Conservation (phyloP, 2,113 vertebrate genomes). For the Engraulis encrasicolus region DNA sequence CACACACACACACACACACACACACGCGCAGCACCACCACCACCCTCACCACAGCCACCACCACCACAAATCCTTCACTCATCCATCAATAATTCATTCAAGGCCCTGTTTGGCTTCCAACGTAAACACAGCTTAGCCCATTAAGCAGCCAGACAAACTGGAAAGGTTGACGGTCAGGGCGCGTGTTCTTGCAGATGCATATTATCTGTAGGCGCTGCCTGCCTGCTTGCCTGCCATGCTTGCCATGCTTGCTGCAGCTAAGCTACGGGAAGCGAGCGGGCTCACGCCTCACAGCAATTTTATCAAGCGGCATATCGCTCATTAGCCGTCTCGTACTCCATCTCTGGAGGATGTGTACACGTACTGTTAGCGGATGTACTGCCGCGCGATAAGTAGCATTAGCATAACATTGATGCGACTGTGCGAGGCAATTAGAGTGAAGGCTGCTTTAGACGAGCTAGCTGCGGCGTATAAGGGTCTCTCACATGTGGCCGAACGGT, state of each 20-base stretch:
- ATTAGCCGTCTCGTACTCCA: constrained; percentile 52
- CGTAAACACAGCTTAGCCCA: constrained; percentile 69
- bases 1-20: not conserved
- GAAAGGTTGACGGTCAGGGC: constrained; percentile 15
- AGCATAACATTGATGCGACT: constrained; percentile 56
- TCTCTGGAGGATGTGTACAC: not conserved
- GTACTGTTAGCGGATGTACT: too few relatives aligned
- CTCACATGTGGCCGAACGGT: not conserved
- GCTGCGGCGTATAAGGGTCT: not conserved
- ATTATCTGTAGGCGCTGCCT: constrained; percentile 27
- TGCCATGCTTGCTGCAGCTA: too few relatives aligned
- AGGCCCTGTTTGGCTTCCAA: constrained; percentile 59
- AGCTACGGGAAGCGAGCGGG: constrained; percentile 1
- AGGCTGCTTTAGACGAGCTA: constrained; percentile 54
- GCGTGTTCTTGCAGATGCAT: constrained; percentile 39
- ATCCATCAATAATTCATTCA: constrained; percentile 73
- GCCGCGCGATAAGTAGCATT: constrained; percentile 54
- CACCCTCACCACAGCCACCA: too few relatives aligned
- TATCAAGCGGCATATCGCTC: constrained; percentile 60
- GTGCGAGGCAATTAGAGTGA: constrained; percentile 65
- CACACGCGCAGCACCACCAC: too few relatives aligned
- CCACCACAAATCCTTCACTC: constrained; percentile 54
- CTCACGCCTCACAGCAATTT: constrained; percentile 24
- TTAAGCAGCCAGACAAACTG: constrained; percentile 59
- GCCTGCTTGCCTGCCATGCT: too few relatives aligned